Percentiles rank a stretch among this genome's conserved stretches.
These are phyloP conservation scores for Pipistrellus nathusii DNA, from an alignment of 2,797 vertebrate genomes.

Conservation along the genomic window DNA sequence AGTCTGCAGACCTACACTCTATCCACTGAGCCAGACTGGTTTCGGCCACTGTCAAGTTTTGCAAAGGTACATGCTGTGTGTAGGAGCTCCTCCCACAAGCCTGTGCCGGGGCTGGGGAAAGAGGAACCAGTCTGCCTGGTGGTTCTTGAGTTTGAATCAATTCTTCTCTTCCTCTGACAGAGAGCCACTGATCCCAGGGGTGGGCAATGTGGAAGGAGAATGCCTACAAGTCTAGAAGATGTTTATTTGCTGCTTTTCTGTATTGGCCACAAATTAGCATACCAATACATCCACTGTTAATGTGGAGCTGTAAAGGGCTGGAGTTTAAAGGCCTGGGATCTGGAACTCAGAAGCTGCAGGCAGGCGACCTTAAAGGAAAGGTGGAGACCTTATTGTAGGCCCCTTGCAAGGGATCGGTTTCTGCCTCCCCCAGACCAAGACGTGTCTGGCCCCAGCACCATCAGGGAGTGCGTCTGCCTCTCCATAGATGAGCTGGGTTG, in stretches of 20 bases:
- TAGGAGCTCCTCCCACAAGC: neutral
- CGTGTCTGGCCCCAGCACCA: rapidly evolving
- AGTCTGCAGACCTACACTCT: too few relatives aligned
- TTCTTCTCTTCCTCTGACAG: neutral
- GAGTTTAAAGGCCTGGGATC: neutral
- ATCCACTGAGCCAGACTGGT: too few relatives aligned
- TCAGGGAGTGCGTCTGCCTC: rapidly evolving
- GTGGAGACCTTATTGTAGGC: rapidly evolving
- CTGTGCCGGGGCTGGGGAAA: neutral
- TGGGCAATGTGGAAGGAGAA: neutral
- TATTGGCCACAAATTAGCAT: neutral
- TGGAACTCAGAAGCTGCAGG: neutral
- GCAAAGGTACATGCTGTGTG: neutral
- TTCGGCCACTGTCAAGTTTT: neutral
- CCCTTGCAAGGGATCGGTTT: neutral
- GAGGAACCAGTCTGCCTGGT: neutral
- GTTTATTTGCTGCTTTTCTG: neutral
- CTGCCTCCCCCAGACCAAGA: neutral
- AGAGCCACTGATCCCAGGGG: neutral
- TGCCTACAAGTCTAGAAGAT: neutral
- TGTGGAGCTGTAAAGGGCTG: neutral
- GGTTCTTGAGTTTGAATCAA: neutral
- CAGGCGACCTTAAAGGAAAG: neutral
- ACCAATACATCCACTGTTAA: neutral
- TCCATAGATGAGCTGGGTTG: neutral